Percentiles rank a stretch among this genome's conserved stretches.
These are phyloP conservation scores for Hoplodrina ambigua DNA, from an alignment of 2,888 invertebrate species.

Conservation along the genomic window DNA sequence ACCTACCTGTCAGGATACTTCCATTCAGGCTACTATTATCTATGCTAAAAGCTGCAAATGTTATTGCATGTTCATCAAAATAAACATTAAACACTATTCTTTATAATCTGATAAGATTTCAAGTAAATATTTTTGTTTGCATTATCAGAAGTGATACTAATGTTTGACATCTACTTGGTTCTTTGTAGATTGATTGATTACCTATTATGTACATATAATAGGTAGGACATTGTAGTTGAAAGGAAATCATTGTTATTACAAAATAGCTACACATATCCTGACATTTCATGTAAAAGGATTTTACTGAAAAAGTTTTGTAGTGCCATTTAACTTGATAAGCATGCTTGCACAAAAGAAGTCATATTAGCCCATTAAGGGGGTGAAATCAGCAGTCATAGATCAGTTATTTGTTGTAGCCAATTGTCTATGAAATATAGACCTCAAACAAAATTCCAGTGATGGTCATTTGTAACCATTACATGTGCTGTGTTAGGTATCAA, in stretches of 20 bases:
- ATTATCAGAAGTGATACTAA: slow-evolving; percentile 37
- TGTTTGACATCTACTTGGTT: slow-evolving; percentile 24
- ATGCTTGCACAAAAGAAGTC: neutral
- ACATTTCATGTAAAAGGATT: neutral
- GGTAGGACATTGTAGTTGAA: neutral
- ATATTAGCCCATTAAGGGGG: too few relatives aligned
- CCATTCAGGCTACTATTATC: too few relatives aligned
- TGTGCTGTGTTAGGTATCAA: neutral
- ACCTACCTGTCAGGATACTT: neutral
- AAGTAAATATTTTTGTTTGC: slow-evolving; percentile 53
- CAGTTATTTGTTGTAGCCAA: too few relatives aligned
- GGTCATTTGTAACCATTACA: neutral
- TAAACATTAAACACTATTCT: slow-evolving; percentile 30
- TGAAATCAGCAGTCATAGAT: neutral
- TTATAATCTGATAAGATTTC: slow-evolving; percentile 41
- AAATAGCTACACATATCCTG: slow-evolving; percentile 1
- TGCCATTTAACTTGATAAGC: neutral
- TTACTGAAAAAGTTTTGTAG: neutral
- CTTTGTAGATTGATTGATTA: slow-evolving; percentile 20
- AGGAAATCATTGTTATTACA: neutral
- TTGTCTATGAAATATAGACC: neutral
- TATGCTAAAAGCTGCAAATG: neutral
- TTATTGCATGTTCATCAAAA: slow-evolving; percentile 13
- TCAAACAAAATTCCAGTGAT: neutral
- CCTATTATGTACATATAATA: neutral